Base-by-base conservation (phyloP, 2,888 invertebrate genomes). In the Cosmia pyralina region DNA sequence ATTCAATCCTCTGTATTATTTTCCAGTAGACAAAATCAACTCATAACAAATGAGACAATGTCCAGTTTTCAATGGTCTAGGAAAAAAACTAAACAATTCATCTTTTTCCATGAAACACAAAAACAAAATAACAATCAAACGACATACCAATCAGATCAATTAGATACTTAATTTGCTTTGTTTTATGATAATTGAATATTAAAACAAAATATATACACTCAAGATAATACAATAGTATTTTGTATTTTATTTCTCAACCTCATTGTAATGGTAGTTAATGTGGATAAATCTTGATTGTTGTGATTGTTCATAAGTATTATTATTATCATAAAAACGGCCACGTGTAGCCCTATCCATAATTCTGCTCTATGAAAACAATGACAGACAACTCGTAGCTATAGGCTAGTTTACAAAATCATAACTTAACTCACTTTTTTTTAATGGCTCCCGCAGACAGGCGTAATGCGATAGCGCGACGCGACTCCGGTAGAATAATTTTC, bases 51-150 rank as follows among this genome's bases (percentile, higher is more conserved):
- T 10, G 17, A 46, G 11, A 59, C n/a, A 59, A 19, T 48, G 11
- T 41, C n/a, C n/a, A 59, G 38, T 19, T 41, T 34, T 17, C 28
- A 69, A 48, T 69, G 7, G 28, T 28, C 38, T 2, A 3, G n/a
- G 22, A 53, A 2, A 28, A 77, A 65, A 68, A 57, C 19, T 13
- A 50, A 75, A 59, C 52, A 75, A 34, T 44, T 55, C 4, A 41
- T 58, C 0, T 19, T 44, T n/a, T 57, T 15, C 7, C 48, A 44
- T 44, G 10, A 17, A 48, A 46, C 28, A 28, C 28, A 28, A 28
- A 28, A 28, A 28, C 28, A 28, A 28, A 28, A 28, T 28, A 28
- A 28, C 28, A 28, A 28, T 58, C 48, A 75, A 70, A 53, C 22
- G 41, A 53, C 22, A 34, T 3, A 19, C 50, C 34, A 66, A 66